phyloP scores from a whole-genome alignment of 2,113 vertebrate species.

The Ahaetulla prasina region DNA sequence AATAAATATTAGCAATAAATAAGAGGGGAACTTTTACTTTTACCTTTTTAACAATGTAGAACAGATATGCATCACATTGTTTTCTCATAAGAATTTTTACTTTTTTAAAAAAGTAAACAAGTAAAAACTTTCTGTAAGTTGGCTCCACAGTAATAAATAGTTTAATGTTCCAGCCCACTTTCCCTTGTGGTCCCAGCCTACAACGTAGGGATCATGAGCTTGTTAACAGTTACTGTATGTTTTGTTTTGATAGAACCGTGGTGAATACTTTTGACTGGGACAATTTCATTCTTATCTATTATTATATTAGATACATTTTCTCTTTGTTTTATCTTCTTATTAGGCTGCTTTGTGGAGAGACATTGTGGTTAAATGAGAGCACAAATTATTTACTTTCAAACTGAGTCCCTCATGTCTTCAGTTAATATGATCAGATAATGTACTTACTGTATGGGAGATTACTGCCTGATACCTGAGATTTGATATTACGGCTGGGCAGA shows the following conservation, averaged over 20 bases:
- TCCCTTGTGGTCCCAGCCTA: neutral
- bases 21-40: too few relatives aligned
- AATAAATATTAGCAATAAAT: neutral
- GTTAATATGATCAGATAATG: neutral
- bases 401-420: neutral
- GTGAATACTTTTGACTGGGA: too few relatives aligned
- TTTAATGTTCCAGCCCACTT: neutral
- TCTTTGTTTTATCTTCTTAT: neutral
- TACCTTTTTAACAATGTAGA: too few relatives aligned
- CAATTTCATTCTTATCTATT: neutral
- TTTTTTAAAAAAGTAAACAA: neutral
- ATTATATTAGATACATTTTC: neutral
- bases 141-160: neutral
- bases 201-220: neutral
- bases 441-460: neutral
- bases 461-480: neutral
- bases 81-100: neutral
- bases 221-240: neutral
- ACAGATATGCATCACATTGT: neutral
- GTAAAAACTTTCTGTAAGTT: neutral
- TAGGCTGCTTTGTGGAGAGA: neutral
- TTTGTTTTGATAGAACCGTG: neutral
- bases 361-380: neutral
- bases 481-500: neutral
- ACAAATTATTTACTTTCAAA: neutral